Evolutionary conservation across 2,797 vertebrate genomes (phyloP).

Genomic region (Oreonectes daqikongensis): DNA sequence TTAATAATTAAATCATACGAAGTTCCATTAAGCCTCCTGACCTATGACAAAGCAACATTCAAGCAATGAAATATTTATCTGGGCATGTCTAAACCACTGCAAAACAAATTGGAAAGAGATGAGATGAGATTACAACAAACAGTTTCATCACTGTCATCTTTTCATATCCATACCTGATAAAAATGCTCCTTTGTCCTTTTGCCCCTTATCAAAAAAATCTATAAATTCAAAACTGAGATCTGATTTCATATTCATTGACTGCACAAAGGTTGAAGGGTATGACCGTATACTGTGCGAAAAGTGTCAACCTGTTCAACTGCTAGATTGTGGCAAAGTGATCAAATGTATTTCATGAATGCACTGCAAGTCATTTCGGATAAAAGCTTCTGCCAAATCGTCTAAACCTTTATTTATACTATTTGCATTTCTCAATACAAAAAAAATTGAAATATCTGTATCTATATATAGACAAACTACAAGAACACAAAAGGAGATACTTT

Average conservation of each 20-base stretch:
- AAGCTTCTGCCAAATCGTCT: too few relatives aligned
- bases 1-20: neutral
- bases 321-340: too few relatives aligned
- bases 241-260: neutral
- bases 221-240: neutral
- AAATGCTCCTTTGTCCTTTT: neutral
- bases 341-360: too few relatives aligned
- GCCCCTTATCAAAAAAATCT: neutral
- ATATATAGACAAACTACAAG: too few relatives aligned
- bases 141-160: slow-evolving; percentile 10
- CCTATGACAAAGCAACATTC: neutral
- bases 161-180: neutral
- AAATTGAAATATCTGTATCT: too few relatives aligned
- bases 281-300: neutral
- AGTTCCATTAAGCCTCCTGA: neutral
- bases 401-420: too few relatives aligned
- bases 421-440: too few relatives aligned
- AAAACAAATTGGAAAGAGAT: slow-evolving; percentile 1
- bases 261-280: neutral
- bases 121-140: slow-evolving; percentile 13
- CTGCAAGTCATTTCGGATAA: too few relatives aligned
- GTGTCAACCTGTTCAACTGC: neutral
- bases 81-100: neutral
- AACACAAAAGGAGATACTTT: too few relatives aligned
- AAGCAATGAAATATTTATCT: neutral